A percentile compares a stretch with the other conserved stretches of the same genome.
Evolutionary conservation across 2,888 invertebrate species (phyloP).

Genomic region (Ennomos fuscantarius): DNA sequence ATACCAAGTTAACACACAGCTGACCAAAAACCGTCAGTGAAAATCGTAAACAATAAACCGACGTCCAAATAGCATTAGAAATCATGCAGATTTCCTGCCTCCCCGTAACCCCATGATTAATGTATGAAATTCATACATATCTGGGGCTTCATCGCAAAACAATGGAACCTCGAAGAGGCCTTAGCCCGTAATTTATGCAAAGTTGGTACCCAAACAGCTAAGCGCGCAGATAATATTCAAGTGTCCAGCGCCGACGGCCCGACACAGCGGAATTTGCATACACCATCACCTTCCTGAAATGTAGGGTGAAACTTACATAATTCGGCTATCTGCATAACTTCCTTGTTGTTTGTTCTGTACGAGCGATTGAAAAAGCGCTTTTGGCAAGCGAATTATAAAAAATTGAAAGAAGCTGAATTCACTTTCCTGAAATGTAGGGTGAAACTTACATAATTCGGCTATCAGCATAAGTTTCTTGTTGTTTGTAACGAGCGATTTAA

Average conservation of each 20-base stretch:
- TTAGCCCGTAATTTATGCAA: slow-evolving; percentile 55
- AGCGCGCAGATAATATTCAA: slow-evolving; percentile 52
- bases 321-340: slow-evolving; percentile 20
- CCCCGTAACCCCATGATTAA: slow-evolving; percentile 34
- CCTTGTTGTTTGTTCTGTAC: slow-evolving; percentile 9
- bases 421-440: slow-evolving; percentile 41
- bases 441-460: slow-evolving; percentile 21
- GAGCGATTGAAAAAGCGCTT: slow-evolving; percentile 4
- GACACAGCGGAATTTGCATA: slow-evolving; percentile 52
- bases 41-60: not conserved
- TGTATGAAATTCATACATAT: slow-evolving; percentile 42
- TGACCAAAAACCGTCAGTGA: not conserved
- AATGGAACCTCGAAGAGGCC: slow-evolving; percentile 45
- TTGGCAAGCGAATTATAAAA: not conserved
- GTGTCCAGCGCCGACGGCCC: slow-evolving; percentile 39
- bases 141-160: slow-evolving; percentile 39
- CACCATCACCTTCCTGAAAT: slow-evolving; percentile 45
- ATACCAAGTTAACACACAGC: not conserved
- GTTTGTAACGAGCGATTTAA: slow-evolving; percentile 3
- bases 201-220: slow-evolving; percentile 45
- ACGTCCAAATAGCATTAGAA: slow-evolving; percentile 11
- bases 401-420: too few relatives aligned
- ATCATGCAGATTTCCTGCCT: slow-evolving; percentile 28
- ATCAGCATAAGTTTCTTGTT: slow-evolving; percentile 22
- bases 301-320: slow-evolving; percentile 33